phyloP scores from a whole-genome alignment of 1,140 invertebrate species.

The Aphaenogaster floridana region DNA sequence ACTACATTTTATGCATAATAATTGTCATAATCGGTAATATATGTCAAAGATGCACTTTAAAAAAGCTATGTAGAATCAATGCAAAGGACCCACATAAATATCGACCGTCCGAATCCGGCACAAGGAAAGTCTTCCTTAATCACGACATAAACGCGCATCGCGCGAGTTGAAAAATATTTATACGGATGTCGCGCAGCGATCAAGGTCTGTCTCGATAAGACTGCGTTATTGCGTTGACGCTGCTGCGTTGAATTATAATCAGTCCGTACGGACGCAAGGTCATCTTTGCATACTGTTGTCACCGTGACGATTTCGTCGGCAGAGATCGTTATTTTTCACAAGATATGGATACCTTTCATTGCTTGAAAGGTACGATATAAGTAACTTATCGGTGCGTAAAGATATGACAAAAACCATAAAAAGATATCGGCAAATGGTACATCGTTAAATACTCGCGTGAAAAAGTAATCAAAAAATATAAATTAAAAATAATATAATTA shows the following conservation, averaged over 20 bases:
- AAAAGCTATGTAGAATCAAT: neutral
- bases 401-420: neutral
- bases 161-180: conserved; percentile 53
- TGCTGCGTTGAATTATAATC: conserved; percentile 68
- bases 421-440: neutral
- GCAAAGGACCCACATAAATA: neutral
- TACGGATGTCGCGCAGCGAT: conserved; percentile 29
- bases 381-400: neutral
- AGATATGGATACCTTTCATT: neutral
- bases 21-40: neutral
- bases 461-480: neutral
- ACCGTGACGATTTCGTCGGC: conserved; percentile 19
- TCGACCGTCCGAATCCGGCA: neutral
- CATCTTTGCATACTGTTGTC: conserved; percentile 42
- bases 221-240: conserved; percentile 41
- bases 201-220: conserved; percentile 53
- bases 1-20: neutral
- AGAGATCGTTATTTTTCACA: neutral
- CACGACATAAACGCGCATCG: conserved; percentile 14
- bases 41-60: neutral
- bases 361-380: neutral
- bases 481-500: neutral
- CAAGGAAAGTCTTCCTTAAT: conserved; percentile 40
- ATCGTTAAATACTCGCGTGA: neutral
- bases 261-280: conserved; percentile 68